phyloP scores from a whole-genome alignment of 2,888 invertebrate genomes.

The Machimus rusticus region DNA sequence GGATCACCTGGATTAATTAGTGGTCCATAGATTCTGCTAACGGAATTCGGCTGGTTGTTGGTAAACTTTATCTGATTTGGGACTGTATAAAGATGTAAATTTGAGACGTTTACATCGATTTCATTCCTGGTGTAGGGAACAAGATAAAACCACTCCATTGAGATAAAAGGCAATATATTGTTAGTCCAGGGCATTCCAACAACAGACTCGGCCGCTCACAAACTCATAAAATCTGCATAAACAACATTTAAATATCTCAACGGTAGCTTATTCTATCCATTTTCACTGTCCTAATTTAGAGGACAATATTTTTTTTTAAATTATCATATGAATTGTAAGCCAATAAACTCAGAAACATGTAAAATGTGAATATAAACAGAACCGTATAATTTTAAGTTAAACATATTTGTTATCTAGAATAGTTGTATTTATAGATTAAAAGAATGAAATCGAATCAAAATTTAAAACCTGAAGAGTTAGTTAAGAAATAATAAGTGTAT shows the following conservation, averaged over 20 bases:
- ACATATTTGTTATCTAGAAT: too few species aligned
- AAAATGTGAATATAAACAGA: too few species aligned
- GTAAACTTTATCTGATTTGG: background rate
- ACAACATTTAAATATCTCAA: background rate
- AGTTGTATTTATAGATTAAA: too few species aligned
- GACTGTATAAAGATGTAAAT: background rate
- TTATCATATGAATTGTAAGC: background rate
- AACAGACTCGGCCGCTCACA: background rate
- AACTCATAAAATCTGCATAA: background rate
- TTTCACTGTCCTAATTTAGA: too few species aligned
- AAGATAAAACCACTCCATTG: background rate
- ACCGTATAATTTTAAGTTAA: too few species aligned
- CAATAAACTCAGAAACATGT: too few species aligned
- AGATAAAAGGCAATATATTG: background rate
- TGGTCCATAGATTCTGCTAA: background rate
- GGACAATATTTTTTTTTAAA: background rate
- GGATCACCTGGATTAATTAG: background rate
- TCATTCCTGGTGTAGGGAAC: background rate
- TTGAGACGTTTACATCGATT: background rate
- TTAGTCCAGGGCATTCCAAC: background rate
- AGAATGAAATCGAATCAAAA: too few species aligned
- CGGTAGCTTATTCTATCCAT: background rate
- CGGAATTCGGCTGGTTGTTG: background rate
- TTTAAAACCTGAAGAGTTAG: too few species aligned
- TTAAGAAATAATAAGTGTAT: too few species aligned